These are phyloP conservation scores for Menidia beryllina DNA, from an alignment of 2,113 vertebrate genomes.

Conservation along the genomic window DNA sequence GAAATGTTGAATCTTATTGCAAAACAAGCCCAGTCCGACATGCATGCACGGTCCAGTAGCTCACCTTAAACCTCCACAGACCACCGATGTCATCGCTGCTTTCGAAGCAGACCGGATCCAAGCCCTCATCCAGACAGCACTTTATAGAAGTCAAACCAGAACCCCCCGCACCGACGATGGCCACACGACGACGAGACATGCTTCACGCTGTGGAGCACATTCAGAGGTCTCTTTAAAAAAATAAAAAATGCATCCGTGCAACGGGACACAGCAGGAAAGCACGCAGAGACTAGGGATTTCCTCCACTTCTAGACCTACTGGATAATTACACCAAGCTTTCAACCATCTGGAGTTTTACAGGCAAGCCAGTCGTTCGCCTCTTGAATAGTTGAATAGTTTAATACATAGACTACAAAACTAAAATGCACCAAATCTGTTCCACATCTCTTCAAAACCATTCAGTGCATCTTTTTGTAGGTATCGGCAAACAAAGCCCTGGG, in stretches of 20 bases:
- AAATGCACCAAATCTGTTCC: too few species aligned
- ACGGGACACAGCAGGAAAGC: too few species aligned
- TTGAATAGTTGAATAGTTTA: too few species aligned
- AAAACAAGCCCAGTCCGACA: neutral
- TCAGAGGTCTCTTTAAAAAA: neutral
- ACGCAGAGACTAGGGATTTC: neutral
- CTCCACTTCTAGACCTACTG: neutral
- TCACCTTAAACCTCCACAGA: conserved; percentile 89
- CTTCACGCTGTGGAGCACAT: neutral
- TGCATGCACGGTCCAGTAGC: conserved; percentile 9
- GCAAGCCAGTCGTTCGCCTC: too few species aligned
- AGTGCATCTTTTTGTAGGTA: too few species aligned
- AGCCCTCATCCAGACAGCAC: conserved; percentile 89
- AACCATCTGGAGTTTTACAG: too few species aligned
- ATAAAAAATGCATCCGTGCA: neutral
- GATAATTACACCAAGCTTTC: too few species aligned
- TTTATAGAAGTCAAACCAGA: conserved; percentile 88
- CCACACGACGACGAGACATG: conserved; percentile 70
- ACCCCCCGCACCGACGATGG: conserved; percentile 86
- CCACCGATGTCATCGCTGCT: conserved; percentile 88
- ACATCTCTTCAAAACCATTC: too few species aligned
- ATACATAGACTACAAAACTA: too few species aligned
- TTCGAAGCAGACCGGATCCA: conserved; percentile 92
- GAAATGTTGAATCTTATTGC: fast-evolving
- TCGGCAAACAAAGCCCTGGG: too few species aligned